Conservation (phyloP, 2,888 invertebrate genomes). For the Trissolcus japonicus region DNA sequence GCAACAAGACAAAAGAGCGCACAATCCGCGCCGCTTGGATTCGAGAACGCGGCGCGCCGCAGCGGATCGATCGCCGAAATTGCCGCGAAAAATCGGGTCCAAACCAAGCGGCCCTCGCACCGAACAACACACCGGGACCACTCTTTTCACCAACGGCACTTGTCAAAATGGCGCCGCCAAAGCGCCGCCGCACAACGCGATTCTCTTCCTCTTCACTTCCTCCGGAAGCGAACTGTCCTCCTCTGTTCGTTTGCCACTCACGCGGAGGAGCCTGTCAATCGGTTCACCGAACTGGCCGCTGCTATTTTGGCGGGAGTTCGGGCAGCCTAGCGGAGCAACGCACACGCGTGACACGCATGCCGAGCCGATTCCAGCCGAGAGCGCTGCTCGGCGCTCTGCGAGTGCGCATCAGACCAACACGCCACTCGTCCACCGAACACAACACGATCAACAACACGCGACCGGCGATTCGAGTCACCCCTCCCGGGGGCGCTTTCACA, state of each 20-base stretch:
- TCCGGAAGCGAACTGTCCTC: not conserved
- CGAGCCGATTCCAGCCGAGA: conserved; percentile 7
- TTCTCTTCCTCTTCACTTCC: not conserved
- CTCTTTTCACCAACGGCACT: not conserved
- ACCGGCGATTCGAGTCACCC: conserved; percentile 13
- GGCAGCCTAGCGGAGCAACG: conserved; percentile 1
- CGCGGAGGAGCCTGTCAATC: conserved; percentile 1
- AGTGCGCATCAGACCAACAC: conserved; percentile 1
- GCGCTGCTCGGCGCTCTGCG: conserved; percentile 4
- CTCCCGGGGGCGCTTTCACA: not conserved
- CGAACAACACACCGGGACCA: not conserved
- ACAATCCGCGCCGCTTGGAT: conserved; percentile 25
- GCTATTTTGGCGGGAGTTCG: conserved; percentile 22
- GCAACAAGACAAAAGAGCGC: conserved; percentile 38
- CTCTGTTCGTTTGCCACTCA: not conserved
- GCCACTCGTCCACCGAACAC: not conserved
- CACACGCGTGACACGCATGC: conserved; percentile 9
- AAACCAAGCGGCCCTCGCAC: conserved; percentile 2
- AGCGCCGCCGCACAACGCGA: not conserved
- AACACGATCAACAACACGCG: conserved; percentile 11
- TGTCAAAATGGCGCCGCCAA: conserved; percentile 22
- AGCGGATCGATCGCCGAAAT: conserved; percentile 57
- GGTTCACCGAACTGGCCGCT: not conserved
- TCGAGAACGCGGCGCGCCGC: conserved; percentile 35
- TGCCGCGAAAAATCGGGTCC: conserved; percentile 13